A percentile compares a stretch with the other conserved stretches of the same genome.
phyloP scores from a whole-genome alignment of 2,113 vertebrate genomes.

The Emydura subglobosa region DNA sequence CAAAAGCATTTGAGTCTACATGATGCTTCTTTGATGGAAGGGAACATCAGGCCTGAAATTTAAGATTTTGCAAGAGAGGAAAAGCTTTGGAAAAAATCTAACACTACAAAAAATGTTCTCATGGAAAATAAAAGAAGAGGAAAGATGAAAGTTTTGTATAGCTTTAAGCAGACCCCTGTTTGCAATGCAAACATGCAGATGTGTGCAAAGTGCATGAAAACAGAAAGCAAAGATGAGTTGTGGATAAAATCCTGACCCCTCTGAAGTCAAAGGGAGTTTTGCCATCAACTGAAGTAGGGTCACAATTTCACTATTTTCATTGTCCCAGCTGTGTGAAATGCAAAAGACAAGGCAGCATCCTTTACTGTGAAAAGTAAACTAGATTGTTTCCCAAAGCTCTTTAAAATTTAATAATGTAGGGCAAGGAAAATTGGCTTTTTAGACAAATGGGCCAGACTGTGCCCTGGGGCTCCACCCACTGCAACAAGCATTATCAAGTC shows the following conservation, averaged over 20 bases:
- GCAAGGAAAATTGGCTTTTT: not conserved
- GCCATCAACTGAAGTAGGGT: rapidly evolving
- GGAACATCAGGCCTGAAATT: not conserved
- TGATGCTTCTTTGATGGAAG: not conserved
- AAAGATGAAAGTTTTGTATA: not conserved
- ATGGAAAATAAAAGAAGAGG: not conserved
- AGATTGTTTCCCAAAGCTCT: not conserved
- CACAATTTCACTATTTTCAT: not conserved
- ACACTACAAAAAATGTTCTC: not conserved
- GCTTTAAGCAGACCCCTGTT: not conserved
- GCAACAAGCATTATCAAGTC: not conserved
- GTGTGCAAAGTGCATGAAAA: rapidly evolving
- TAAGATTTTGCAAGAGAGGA: not conserved
- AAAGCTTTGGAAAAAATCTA: not conserved
- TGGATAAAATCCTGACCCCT: not conserved
- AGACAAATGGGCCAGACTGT: not conserved
- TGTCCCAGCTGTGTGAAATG: not conserved
- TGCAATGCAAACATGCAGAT: not conserved
- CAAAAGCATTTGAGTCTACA: not conserved
- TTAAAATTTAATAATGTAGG: rapidly evolving
- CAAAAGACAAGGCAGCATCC: not conserved
- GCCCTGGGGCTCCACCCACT: not conserved
- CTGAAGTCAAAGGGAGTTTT: not conserved
- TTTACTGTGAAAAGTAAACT: rapidly evolving
- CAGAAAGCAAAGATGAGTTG: rapidly evolving